Percentiles rank a stretch among this genome's conserved stretches.
These are phyloP conservation scores for Drosophila ercepeae DNA, from an alignment of 1,140 invertebrate genomes.

Conservation along the genomic window DNA sequence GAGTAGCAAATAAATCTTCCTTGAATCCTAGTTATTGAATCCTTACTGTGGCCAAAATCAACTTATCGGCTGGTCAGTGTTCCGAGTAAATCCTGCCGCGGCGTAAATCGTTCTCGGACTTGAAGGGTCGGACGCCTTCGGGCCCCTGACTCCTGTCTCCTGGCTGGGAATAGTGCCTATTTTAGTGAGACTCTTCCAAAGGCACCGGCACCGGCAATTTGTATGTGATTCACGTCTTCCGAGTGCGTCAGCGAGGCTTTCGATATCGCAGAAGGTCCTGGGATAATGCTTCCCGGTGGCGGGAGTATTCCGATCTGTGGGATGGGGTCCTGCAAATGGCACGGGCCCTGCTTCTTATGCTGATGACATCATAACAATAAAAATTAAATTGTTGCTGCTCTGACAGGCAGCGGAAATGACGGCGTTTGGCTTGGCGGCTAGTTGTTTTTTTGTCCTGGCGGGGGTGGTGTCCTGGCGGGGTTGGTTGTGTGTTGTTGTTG, in stretches of 20 bases:
- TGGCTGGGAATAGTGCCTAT: constrained; percentile 20
- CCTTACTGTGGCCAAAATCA: not conserved
- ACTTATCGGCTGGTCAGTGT: constrained; percentile 23
- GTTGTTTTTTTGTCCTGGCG: constrained; percentile 20
- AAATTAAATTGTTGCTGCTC: constrained; percentile 62
- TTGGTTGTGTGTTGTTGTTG: constrained; percentile 26
- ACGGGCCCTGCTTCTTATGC: constrained; percentile 49
- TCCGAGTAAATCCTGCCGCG: constrained; percentile 26
- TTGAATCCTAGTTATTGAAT: not conserved
- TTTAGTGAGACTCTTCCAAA: constrained; percentile 1
- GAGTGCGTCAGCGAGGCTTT: constrained; percentile 31
- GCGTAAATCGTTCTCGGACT: constrained; percentile 43
- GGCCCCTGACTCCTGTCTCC: not conserved
- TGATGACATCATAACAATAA: constrained; percentile 65
- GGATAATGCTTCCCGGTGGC: not conserved
- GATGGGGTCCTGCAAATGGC: constrained; percentile 26
- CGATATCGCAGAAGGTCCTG: not conserved
- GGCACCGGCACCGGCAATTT: constrained; percentile 25
- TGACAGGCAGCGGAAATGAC: constrained; percentile 54
- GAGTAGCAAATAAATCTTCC: no score
- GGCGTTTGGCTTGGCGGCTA: constrained; percentile 45
- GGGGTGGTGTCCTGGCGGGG: not conserved
- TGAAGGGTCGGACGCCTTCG: constrained; percentile 7
- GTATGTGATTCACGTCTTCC: constrained; percentile 47
- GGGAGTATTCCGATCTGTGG: not conserved